Conservation (phyloP, 2,113 vertebrate species). For the Atherinomorus stipes region DNA sequence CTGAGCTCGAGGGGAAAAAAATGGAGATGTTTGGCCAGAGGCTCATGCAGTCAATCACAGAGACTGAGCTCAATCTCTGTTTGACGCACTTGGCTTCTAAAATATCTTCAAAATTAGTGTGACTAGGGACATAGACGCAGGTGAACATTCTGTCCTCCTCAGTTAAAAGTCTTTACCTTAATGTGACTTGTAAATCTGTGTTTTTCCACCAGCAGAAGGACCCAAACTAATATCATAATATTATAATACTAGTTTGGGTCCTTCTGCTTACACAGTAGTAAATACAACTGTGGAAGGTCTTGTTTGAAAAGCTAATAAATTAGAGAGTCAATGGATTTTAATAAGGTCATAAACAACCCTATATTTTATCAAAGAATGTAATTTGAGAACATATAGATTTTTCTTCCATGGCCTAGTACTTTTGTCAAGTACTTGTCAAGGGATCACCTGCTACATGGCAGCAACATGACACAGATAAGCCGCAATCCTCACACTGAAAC, state of each 20-base stretch:
- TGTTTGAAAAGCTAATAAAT: too few species aligned
- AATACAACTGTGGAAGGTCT: too few species aligned
- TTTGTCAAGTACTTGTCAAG: too few species aligned
- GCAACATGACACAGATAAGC: neutral
- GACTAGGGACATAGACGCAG: conserved; percentile 37
- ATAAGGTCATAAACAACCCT: too few species aligned
- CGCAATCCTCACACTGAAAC: neutral
- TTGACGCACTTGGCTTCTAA: conserved; percentile 78
- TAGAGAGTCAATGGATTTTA: too few species aligned
- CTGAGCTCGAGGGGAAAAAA: conserved; percentile 64
- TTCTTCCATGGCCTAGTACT: too few species aligned
- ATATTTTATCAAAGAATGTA: too few species aligned
- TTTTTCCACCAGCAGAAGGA: neutral
- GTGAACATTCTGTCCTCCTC: conserved; percentile 36
- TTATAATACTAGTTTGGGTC: too few species aligned
- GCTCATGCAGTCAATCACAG: conserved; percentile 75
- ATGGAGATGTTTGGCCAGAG: conserved; percentile 72
- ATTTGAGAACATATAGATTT: too few species aligned
- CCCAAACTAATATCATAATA: neutral
- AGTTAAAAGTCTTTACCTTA: conserved; percentile 26
- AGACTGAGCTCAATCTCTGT: conserved; percentile 62
- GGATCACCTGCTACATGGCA: too few species aligned
- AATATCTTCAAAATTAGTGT: conserved; percentile 68
- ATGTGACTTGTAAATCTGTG: conserved; percentile 16
- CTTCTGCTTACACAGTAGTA: too few species aligned